phyloP scores from a whole-genome alignment of 1,140 invertebrate genomes.

The Conopomorpha cramerella region DNA sequence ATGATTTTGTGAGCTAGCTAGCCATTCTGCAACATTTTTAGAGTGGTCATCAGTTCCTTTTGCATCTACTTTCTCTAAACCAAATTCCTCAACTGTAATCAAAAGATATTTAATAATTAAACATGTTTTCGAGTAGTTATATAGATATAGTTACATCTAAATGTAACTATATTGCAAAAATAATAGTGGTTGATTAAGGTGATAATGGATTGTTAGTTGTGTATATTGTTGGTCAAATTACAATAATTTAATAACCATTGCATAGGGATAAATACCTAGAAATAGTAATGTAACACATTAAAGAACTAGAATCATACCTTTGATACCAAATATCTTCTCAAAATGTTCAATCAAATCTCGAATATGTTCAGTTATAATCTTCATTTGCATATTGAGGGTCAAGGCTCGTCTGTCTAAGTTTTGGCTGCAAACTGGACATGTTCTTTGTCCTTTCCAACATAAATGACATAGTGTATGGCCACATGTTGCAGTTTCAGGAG shows the following conservation, averaged over 20 bases:
- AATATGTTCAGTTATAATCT: slow-evolving; percentile 23
- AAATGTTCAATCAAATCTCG: slow-evolving; percentile 16
- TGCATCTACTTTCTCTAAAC: slow-evolving; percentile 10
- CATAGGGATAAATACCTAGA: too few relatives aligned
- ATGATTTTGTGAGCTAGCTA: slow-evolving; percentile 36
- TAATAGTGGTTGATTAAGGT: too few relatives aligned
- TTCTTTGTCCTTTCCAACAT: slow-evolving; percentile 24
- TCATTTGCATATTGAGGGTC: slow-evolving; percentile 24
- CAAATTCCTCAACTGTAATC: slow-evolving; percentile 33
- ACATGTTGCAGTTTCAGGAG: slow-evolving; percentile 30
- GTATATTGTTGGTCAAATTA: too few relatives aligned
- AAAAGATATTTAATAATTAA: too few relatives aligned
- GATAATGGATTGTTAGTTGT: too few relatives aligned
- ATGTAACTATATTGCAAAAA: too few relatives aligned
- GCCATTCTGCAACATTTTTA: slow-evolving; percentile 41
- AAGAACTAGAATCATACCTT: too few relatives aligned
- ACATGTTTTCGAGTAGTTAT: too few relatives aligned
- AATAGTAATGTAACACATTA: too few relatives aligned
- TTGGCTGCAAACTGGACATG: slow-evolving; percentile 21
- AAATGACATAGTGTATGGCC: slow-evolving; percentile 32
- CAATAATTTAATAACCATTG: too few relatives aligned
- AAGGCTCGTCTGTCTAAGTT: slow-evolving; percentile 17
- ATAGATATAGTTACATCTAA: too few relatives aligned
- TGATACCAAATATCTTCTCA: slow-evolving; percentile 29
- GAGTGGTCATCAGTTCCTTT: slow-evolving; percentile 14